These are phyloP conservation scores for Diachasmimorpha longicaudata DNA, from an alignment of 1,140 invertebrate species.

Conservation along the genomic window DNA sequence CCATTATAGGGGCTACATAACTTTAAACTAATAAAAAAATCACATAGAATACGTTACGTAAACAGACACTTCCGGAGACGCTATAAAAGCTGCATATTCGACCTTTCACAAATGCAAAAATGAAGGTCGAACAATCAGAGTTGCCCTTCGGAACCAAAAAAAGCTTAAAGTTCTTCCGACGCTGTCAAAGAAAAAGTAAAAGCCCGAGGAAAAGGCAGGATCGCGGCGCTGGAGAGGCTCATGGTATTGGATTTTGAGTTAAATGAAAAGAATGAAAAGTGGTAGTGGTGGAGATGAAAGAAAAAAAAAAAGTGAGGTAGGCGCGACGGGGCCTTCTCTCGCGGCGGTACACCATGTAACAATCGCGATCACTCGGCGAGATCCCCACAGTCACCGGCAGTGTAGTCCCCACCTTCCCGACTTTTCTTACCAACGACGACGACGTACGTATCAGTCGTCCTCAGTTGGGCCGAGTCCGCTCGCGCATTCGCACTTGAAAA, in stretches of 20 bases:
- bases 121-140: too few relatives aligned
- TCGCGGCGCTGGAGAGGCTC: too few relatives aligned
- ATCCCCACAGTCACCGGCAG: slow-evolving; percentile 30
- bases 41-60: too few relatives aligned
- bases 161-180: too few relatives aligned
- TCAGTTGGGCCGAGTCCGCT: slow-evolving; percentile 60
- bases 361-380: slow-evolving; percentile 40
- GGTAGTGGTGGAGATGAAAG: slow-evolving; percentile 1
- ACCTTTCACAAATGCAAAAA: too few relatives aligned
- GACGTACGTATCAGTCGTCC: slow-evolving; percentile 45
- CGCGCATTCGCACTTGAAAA: slow-evolving; percentile 57
- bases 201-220: too few relatives aligned
- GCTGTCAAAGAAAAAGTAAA: too few relatives aligned
- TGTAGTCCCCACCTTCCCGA: slow-evolving; percentile 31
- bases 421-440: slow-evolving; percentile 41
- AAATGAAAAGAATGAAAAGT: slow-evolving; percentile 5
- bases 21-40: too few relatives aligned
- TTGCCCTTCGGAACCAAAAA: too few relatives aligned
- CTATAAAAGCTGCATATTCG: too few relatives aligned
- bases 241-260: not conserved
- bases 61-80: too few relatives aligned
- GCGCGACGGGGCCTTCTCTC: slow-evolving; percentile 27
- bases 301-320: slow-evolving; percentile 18
- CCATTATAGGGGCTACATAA: too few relatives aligned
- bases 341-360: slow-evolving; percentile 33